phyloP scores from a whole-genome alignment of 2,797 vertebrate genomes.

The Pyrocephalus nanus region DNA sequence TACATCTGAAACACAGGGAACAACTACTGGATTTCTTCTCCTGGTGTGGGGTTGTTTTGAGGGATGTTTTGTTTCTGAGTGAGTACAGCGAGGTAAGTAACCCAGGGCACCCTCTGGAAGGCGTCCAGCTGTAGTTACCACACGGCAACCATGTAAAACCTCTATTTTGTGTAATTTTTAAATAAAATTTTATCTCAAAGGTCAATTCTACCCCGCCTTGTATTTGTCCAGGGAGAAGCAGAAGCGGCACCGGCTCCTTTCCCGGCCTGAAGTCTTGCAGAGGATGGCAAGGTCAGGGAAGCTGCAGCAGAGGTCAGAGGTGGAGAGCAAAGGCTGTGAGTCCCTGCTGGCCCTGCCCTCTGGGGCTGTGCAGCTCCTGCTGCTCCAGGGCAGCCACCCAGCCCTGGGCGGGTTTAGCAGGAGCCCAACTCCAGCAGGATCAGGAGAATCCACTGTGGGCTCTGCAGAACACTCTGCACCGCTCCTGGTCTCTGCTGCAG shows the following conservation, averaged over 20 bases:
- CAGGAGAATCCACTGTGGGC: neutral
- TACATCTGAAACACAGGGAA: neutral
- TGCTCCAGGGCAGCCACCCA: neutral
- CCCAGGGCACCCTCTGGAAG: neutral
- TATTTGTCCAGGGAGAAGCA: neutral
- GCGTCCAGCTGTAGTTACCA: slow-evolving; percentile 45
- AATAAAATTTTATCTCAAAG: slow-evolving; percentile 70
- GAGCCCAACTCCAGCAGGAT: neutral
- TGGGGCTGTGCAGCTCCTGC: neutral
- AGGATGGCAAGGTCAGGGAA: neutral
- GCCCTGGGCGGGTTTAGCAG: neutral
- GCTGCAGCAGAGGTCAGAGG: neutral
- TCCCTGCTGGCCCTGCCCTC: neutral
- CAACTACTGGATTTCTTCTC: neutral
- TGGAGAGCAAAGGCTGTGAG: neutral
- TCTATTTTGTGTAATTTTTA: slow-evolving; percentile 76
- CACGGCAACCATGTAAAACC: slow-evolving; percentile 59
- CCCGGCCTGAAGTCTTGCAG: neutral
- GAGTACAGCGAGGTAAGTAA: slow-evolving; percentile 65
- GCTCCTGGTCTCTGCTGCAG: neutral
- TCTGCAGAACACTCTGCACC: neutral
- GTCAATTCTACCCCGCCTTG: neutral
- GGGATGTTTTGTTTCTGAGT: neutral
- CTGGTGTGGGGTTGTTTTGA: neutral
- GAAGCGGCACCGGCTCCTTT: neutral